A percentile compares a stretch with the other conserved stretches of the same genome.
These are phyloP conservation scores for Corynorhinus townsendii DNA, from an alignment of 2,113 vertebrate genomes.

Conservation along the genomic window DNA sequence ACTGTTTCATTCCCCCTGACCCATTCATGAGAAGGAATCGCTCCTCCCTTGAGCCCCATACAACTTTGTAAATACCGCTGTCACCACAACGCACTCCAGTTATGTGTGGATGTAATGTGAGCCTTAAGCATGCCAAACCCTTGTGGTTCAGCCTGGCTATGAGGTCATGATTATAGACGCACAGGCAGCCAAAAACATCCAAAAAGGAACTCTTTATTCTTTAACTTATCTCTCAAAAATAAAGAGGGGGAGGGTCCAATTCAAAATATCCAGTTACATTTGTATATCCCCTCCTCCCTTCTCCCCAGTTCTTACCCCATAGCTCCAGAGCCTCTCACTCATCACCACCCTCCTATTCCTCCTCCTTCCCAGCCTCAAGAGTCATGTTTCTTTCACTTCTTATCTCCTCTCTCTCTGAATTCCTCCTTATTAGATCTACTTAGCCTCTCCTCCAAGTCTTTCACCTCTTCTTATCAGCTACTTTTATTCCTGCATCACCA, in stretches of 20 bases:
- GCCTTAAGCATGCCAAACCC: background rate
- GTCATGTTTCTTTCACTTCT: background rate
- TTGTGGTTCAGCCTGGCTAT: background rate
- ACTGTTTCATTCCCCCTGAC: background rate
- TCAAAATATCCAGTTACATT: background rate
- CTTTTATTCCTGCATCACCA: background rate
- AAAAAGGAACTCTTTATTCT: background rate
- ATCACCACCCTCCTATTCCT: background rate
- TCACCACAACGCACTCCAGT: background rate
- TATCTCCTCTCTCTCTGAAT: background rate
- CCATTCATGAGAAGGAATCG: background rate
- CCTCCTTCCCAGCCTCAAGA: background rate
- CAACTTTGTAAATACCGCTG: background rate
- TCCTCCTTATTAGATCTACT: background rate
- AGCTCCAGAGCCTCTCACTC: background rate
- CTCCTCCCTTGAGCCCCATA: background rate
- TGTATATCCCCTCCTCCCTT: background rate
- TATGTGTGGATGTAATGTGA: background rate
- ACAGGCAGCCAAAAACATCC: background rate
- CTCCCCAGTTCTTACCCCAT: background rate
- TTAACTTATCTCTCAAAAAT: background rate
- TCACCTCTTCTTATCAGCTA: background rate
- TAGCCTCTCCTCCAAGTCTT: background rate
- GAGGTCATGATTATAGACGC: background rate
- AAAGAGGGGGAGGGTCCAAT: rapidly evolving